Conservation (phyloP, 2,797 vertebrate genomes). For the Trachurus trachurus region DNA sequence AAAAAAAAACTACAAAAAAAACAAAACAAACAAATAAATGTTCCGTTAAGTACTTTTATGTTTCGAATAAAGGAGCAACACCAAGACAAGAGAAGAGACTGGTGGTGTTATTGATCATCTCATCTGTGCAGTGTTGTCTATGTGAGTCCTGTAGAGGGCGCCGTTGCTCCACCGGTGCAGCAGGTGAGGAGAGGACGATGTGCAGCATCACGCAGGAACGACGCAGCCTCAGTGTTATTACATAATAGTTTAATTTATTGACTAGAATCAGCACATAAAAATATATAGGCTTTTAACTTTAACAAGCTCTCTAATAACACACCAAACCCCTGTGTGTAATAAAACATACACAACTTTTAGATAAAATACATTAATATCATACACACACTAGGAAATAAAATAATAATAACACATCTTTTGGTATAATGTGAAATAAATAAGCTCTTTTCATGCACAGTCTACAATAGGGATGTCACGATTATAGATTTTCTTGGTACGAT, state of each 20-base stretch:
- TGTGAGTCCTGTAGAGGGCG: conserved; percentile 44
- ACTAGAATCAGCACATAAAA: conserved; percentile 60
- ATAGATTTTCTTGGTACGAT: no score
- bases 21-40: conserved; percentile 52
- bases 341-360: conserved; percentile 31
- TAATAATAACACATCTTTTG: conserved; percentile 1
- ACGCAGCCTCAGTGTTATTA: neutral
- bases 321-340: conserved; percentile 25
- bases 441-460: conserved; percentile 47
- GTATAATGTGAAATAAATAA: conserved; percentile 19
- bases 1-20: neutral
- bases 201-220: neutral
- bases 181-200: neutral
- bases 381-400: conserved; percentile 29
- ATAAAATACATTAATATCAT: conserved; percentile 32
- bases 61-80: conserved; percentile 84
- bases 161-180: neutral
- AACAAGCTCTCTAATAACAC: conserved; percentile 37
- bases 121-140: neutral
- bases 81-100: conserved; percentile 44
- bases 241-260: conserved; percentile 59
- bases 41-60: conserved; percentile 73
- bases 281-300: conserved; percentile 34
- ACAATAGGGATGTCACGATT: neutral
- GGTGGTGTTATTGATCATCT: no score